Conservation (phyloP, 2,113 vertebrate species). For the Nymphicus hollandicus region DNA sequence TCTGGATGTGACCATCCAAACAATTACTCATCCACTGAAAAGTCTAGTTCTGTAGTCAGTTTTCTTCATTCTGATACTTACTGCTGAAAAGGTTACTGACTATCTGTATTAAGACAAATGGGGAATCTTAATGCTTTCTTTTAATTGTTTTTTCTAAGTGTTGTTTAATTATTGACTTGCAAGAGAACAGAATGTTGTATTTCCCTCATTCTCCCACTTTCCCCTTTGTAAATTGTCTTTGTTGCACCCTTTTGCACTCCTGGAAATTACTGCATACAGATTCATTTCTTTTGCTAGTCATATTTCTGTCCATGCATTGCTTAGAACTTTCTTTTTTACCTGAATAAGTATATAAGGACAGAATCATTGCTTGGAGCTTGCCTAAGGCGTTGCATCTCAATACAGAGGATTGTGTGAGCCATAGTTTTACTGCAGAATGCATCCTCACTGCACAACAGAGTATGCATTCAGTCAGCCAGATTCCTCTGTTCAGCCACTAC, state of each 20-base stretch:
- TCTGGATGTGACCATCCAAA: background rate
- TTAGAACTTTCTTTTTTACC: slow-evolving; percentile 20
- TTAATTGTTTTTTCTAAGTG: background rate
- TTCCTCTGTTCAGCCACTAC: background rate
- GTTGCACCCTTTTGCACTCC: background rate
- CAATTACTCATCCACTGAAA: background rate
- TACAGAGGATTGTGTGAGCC: background rate
- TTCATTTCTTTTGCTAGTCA: background rate
- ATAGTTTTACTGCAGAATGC: background rate
- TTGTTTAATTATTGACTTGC: background rate
- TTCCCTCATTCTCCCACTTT: background rate
- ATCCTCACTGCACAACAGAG: background rate
- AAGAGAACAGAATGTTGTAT: background rate
- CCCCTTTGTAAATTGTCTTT: background rate
- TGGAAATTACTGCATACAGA: background rate
- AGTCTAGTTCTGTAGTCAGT: background rate
- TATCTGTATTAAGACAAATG: background rate
- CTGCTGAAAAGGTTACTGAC: background rate
- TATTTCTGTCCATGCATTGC: background rate
- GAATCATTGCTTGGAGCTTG: slow-evolving; percentile 17
- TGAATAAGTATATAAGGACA: slow-evolving; percentile 26
- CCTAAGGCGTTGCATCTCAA: slow-evolving; percentile 31
- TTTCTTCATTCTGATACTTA: background rate
- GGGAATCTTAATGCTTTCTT: background rate
- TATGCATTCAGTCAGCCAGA: background rate